These are phyloP conservation scores for Dunckerocampus dactyliophorus DNA, from an alignment of 2,113 vertebrate species.

Conservation along the genomic window DNA sequence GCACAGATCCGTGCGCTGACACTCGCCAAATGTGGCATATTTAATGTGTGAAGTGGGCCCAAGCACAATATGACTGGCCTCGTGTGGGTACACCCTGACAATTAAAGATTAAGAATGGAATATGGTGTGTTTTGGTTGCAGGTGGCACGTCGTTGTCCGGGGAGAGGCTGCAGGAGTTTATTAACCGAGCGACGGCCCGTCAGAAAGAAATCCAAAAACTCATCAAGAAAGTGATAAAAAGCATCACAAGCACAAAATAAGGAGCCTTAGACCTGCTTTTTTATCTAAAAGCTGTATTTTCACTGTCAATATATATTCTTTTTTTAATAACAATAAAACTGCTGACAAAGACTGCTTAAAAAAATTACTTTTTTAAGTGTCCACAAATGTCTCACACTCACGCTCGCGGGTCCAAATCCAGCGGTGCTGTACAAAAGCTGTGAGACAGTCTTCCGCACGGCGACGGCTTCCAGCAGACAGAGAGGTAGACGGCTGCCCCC, in stretches of 20 bases:
- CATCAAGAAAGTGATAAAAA: constrained; percentile 81
- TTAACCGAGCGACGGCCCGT: constrained; percentile 80
- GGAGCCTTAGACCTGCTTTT: constrained; percentile 30
- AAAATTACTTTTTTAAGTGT: constrained; percentile 74
- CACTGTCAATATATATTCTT: constrained; percentile 81
- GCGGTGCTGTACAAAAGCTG: constrained; percentile 60
- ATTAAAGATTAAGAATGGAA: neutral
- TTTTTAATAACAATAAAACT: constrained; percentile 81
- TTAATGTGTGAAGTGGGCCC: too few relatives aligned
- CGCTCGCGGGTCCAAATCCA: constrained; percentile 8
- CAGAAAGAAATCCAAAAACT: constrained; percentile 87
- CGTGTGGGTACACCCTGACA: too few relatives aligned
- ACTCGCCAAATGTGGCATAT: too few relatives aligned
- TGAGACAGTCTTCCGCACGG: constrained; percentile 63
- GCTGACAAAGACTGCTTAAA: constrained; percentile 79
- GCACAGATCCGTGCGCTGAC: too few relatives aligned
- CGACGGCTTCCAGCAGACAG: constrained; percentile 51
- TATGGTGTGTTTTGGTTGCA: constrained; percentile 31
- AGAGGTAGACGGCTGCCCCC: constrained; percentile 67
- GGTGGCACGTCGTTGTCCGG: constrained; percentile 86
- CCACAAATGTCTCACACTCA: constrained; percentile 65
- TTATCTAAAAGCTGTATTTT: constrained; percentile 82
- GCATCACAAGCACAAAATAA: constrained; percentile 77
- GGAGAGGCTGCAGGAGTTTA: constrained; percentile 91
- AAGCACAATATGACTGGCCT: too few relatives aligned